Evolutionary conservation across 2,888 invertebrate genomes (phyloP), one percentile per base, ranked within the genome.

Genomic region (Hanleya hanleyi): DNA sequence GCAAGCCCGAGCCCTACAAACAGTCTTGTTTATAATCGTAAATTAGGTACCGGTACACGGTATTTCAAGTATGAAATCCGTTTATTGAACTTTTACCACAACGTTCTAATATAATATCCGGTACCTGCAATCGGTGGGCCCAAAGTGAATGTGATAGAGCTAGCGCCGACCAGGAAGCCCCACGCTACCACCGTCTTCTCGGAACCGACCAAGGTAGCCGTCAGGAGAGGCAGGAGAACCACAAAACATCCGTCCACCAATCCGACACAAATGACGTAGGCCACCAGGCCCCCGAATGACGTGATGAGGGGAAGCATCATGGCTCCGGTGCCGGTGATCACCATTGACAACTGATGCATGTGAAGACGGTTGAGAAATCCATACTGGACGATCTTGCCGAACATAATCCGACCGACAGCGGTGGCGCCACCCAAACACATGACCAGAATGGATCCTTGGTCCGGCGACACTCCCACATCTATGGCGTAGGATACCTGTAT

Each of bases 51-150:
- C n/a, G n/a, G n/a, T n/a, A n/a, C n/a, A n/a, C n/a, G n/a, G n/a
- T n/a, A n/a, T n/a, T n/a, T n/a, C n/a, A n/a, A n/a, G n/a, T n/a
- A n/a, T n/a, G n/a, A n/a, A n/a, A n/a, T n/a, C n/a, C n/a, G n/a
- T n/a, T n/a, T n/a, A n/a, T n/a, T n/a, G n/a, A n/a, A n/a, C n/a
- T n/a, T n/a, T n/a, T n/a, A n/a, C n/a, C n/a, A n/a, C n/a, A n/a
- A n/a, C n/a, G n/a, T n/a, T n/a, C n/a, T n/a, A n/a, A n/a, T n/a
- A n/a, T n/a, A n/a, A n/a, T n/a, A n/a, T n/a, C n/a, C n/a, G n/a
- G n/a, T 64, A 87, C 87, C 87, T 76, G 87, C 85, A 0, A 83
- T 74, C 5, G 86, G 86, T 7, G 87, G 87, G 37, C 87, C 87
- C 1, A 85, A 71, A 0, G 84, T 86, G 67, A 83, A 86, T 3